Conservation (phyloP, 2,888 invertebrate species). For the Adela reaumurella region DNA sequence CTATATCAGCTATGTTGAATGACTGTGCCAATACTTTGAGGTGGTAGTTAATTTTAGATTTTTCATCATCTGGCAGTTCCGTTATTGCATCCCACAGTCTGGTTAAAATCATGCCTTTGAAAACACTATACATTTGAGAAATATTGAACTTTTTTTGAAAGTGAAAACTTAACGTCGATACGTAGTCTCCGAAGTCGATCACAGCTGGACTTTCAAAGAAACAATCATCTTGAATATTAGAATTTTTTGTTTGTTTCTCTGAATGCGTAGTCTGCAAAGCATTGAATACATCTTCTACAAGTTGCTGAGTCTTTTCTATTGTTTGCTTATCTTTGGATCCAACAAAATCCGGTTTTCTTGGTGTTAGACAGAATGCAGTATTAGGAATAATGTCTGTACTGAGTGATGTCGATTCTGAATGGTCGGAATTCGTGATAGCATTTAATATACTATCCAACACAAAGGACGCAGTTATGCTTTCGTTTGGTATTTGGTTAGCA, state of each 20-base stretch:
- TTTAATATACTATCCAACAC: conserved; percentile 32
- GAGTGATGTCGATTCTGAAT: too few species aligned
- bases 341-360: conserved; percentile 16
- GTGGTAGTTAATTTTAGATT: conserved; percentile 40
- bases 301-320: conserved; percentile 22
- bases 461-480: conserved; percentile 33
- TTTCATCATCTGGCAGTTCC: conserved; percentile 21
- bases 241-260: conserved; percentile 27
- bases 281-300: conserved; percentile 30
- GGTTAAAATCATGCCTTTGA: conserved; percentile 32
- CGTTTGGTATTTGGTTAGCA: conserved; percentile 28
- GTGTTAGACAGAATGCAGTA: too few species aligned
- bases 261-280: conserved; percentile 26
- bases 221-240: conserved; percentile 33
- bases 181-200: conserved; percentile 33
- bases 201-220: conserved; percentile 22
- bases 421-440: conserved; percentile 22
- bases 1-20: conserved; percentile 35
- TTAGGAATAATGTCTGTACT: too few species aligned
- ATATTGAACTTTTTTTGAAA: conserved; percentile 30
- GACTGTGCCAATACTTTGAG: conserved; percentile 36
- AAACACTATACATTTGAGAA: conserved; percentile 24
- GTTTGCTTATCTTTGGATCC: conserved; percentile 18
- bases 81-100: conserved; percentile 27
- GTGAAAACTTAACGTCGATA: conserved; percentile 34